phyloP scores from a whole-genome alignment of 2,888 invertebrate species.

The Diarsia rubi region DNA sequence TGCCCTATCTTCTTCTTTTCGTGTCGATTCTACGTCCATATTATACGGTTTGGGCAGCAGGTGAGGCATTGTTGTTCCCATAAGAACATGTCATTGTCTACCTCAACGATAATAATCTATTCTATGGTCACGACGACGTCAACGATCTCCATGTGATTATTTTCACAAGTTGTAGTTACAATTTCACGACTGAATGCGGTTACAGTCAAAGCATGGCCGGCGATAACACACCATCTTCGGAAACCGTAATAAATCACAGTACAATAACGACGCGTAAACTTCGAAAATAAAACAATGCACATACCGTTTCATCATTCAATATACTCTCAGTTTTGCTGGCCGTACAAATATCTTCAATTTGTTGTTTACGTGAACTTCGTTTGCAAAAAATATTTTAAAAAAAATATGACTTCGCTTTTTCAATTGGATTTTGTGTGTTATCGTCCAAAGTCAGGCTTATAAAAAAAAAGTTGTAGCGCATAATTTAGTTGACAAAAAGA shows the following conservation, averaged over 20 bases:
- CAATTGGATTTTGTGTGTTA: too few species aligned
- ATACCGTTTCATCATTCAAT: constrained; percentile 21
- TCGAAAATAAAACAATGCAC: constrained; percentile 29
- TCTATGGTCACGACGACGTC: neutral
- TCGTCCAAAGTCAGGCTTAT: too few species aligned
- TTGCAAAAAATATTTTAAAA: too few species aligned
- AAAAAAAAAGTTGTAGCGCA: too few species aligned
- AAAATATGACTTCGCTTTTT: too few species aligned
- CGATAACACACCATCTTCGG: constrained; percentile 41
- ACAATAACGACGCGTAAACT: constrained; percentile 8
- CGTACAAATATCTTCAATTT: neutral
- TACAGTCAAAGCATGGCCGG: constrained; percentile 29
- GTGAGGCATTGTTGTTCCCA: too few species aligned
- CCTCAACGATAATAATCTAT: neutral
- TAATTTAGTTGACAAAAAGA: too few species aligned
- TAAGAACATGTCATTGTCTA: neutral
- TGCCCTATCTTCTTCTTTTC: too few species aligned
- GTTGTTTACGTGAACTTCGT: neutral
- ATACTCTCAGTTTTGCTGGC: neutral
- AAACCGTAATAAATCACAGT: constrained; percentile 37
- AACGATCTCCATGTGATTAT: neutral
- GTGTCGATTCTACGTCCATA: too few species aligned
- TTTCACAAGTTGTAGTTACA: constrained; percentile 1
- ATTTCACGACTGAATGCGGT: constrained; percentile 35
- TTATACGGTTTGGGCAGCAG: too few species aligned